These are phyloP conservation scores for Agelas oroides DNA, from an alignment of 37 sponge, comb jelly and placozoan species.

Conservation along the genomic window DNA sequence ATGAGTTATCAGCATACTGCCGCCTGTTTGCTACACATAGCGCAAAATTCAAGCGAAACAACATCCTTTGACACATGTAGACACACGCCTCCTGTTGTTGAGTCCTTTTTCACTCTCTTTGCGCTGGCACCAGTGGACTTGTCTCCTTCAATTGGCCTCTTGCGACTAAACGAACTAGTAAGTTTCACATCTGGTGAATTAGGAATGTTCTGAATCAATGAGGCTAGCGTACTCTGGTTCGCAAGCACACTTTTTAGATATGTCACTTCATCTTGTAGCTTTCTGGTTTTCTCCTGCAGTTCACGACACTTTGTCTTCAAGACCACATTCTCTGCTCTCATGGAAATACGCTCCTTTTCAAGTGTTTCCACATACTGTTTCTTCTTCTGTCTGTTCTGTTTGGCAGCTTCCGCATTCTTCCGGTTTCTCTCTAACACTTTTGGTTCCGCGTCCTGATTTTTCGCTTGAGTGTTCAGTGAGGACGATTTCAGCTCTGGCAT, in stretches of 20 bases:
- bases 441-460: neutral
- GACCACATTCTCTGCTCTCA: slow-evolving; percentile 52
- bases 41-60: slow-evolving; percentile 77
- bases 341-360: slow-evolving; percentile 40
- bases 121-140: neutral
- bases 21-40: slow-evolving; percentile 59
- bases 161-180: slow-evolving; percentile 48
- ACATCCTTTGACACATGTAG: slow-evolving; percentile 78
- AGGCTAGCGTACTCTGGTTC: slow-evolving; percentile 72
- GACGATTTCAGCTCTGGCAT: neutral
- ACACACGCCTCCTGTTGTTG: slow-evolving; percentile 64
- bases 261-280: slow-evolving; percentile 61
- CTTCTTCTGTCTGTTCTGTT: slow-evolving; percentile 75
- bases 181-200: slow-evolving; percentile 49
- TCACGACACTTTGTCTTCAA: slow-evolving; percentile 49
- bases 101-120: slow-evolving; percentile 5
- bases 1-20: neutral
- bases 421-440: slow-evolving; percentile 28
- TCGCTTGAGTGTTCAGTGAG: neutral
- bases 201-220: slow-evolving; percentile 72
- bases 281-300: slow-evolving; percentile 9
- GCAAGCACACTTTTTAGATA: slow-evolving; percentile 73
- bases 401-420: slow-evolving; percentile 80
- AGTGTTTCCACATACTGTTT: slow-evolving; percentile 63
- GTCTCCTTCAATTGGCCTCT: neutral